These are phyloP conservation scores for Helicoverpa zea DNA, from an alignment of 1,140 invertebrate species.

Conservation along the genomic window DNA sequence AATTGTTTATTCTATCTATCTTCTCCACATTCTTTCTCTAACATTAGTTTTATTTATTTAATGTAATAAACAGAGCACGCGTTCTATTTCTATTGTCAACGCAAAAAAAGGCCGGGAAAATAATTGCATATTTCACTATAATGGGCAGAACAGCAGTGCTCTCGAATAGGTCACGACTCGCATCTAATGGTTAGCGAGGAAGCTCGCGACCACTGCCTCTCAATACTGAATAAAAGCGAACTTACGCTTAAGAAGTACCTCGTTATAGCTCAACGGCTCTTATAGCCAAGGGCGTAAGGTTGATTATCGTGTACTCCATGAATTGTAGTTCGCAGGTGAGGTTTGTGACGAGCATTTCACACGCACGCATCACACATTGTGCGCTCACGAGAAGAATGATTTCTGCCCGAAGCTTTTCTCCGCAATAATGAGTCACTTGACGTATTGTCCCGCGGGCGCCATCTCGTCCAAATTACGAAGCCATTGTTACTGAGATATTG, in stretches of 20 bases:
- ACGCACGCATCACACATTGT: constrained; percentile 68
- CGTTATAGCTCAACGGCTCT: background rate
- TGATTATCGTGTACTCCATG: background rate
- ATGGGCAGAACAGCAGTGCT: constrained; percentile 26
- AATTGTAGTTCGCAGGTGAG: background rate
- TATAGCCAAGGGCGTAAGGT: background rate
- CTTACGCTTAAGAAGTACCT: background rate
- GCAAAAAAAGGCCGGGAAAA: constrained; percentile 41
- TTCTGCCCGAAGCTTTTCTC: constrained; percentile 78
- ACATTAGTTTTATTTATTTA: background rate
- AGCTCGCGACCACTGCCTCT: constrained; percentile 31
- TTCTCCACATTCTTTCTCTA: background rate
- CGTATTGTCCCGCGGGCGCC: constrained; percentile 79
- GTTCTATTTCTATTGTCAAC: constrained; percentile 6
- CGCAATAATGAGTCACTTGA: constrained; percentile 84
- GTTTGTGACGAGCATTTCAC: constrained; percentile 41
- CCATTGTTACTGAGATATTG: constrained; percentile 83
- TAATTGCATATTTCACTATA: constrained; percentile 59
- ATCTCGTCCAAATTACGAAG: constrained; percentile 82
- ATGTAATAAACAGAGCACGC: no score
- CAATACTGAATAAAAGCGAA: constrained; percentile 46
- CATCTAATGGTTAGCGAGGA: constrained; percentile 34
- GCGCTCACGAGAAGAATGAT: constrained; percentile 68
- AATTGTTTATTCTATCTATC: background rate
- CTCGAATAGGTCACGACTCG: constrained; percentile 34